Conservation (phyloP, 2,113 vertebrate species). For the Cryptomyrus ogoouensis region DNA sequence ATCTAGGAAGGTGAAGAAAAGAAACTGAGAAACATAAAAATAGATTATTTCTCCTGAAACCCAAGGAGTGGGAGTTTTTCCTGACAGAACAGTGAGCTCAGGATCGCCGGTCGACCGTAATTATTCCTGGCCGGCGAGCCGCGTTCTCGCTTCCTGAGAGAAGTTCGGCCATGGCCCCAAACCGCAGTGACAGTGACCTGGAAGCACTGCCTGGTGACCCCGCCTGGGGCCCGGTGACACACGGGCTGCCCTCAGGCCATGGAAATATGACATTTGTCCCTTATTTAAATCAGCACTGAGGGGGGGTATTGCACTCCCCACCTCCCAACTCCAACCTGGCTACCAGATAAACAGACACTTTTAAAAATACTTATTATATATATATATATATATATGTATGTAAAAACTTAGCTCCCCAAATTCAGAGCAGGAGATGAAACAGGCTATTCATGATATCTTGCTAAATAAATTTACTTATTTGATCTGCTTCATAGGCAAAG, state of each 20-base stretch:
- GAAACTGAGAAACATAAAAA: not conserved
- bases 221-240: constrained; percentile 50
- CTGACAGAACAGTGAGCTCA: not conserved
- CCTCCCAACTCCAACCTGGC: not conserved
- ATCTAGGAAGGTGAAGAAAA: not conserved
- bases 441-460: not conserved
- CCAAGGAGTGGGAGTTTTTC: not conserved
- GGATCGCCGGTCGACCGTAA: not conserved
- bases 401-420: not conserved
- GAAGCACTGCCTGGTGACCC: not conserved
- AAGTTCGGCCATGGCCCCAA: not conserved
- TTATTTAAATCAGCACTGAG: constrained; percentile 78
- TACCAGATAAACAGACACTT: not conserved
- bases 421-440: not conserved
- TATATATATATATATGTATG: not conserved
- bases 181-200: not conserved
- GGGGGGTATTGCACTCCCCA: constrained; percentile 26
- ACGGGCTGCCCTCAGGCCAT: constrained; percentile 67
- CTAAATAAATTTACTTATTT: not conserved
- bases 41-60: not conserved
- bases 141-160: not conserved
- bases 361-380: not conserved
- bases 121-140: not conserved
- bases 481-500: not conserved
- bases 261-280: constrained; percentile 83